Percentiles rank a stretch among this genome's conserved stretches.
Evolutionary conservation across 1,140 invertebrate genomes (phyloP).

Genomic region (Pissodes strobi): DNA sequence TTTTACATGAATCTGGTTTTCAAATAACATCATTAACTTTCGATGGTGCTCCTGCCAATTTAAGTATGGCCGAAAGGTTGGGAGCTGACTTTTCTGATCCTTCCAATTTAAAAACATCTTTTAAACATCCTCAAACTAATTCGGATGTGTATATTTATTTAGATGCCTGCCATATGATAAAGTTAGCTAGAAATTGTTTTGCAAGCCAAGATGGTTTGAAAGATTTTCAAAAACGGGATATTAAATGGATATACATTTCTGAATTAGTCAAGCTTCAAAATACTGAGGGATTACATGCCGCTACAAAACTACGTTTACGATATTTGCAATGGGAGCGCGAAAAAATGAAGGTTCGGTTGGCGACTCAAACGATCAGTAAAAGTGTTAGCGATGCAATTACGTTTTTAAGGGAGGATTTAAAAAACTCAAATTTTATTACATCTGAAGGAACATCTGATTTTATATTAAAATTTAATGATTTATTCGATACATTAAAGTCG

Average conservation of each 20-base stretch:
- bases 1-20: slow-evolving; percentile 40
- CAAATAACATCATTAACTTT: slow-evolving; percentile 43
- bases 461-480: slow-evolving; percentile 43
- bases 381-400: slow-evolving; percentile 46
- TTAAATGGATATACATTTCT: slow-evolving; percentile 35
- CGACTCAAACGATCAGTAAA: too few species aligned
- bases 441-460: too few species aligned
- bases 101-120: slow-evolving; percentile 35
- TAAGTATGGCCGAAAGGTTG: slow-evolving; percentile 39
- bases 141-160: slow-evolving; percentile 22
- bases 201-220: slow-evolving; percentile 5
- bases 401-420: too few species aligned
- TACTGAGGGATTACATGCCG: slow-evolving; percentile 37
- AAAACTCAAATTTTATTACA: too few species aligned
- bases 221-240: slow-evolving; percentile 6
- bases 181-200: slow-evolving; percentile 34
- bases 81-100: slow-evolving; percentile 42
- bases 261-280: slow-evolving; percentile 34
- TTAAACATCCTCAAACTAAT: slow-evolving; percentile 24
- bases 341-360: too few species aligned
- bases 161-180: slow-evolving; percentile 26
- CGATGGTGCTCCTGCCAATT: slow-evolving; percentile 40
- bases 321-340: slow-evolving; percentile 43
- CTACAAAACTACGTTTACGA: slow-evolving; percentile 41
- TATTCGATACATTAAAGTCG: slow-evolving; percentile 49